A percentile compares a stretch with the other conserved stretches of the same genome.
Conservation (phyloP, 2,888 invertebrate species). For the Melikaiella ostensackeni region DNA sequence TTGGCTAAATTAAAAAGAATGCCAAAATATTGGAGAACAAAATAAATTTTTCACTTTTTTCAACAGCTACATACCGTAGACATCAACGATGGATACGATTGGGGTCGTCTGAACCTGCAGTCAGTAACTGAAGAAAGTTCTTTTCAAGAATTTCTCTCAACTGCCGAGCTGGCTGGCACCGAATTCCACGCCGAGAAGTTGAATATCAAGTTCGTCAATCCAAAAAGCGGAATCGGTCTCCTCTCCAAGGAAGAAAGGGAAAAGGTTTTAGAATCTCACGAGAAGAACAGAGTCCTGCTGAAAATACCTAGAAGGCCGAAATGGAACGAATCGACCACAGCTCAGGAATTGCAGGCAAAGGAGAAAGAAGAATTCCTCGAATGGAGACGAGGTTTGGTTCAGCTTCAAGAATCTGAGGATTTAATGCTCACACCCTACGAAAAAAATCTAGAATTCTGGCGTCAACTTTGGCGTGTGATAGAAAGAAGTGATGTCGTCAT, state of each 20-base stretch:
- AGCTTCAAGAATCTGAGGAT: slow-evolving; percentile 87
- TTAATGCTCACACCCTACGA: slow-evolving; percentile 97
- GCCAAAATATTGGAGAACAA: slow-evolving; percentile 40
- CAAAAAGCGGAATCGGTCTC: slow-evolving; percentile 81
- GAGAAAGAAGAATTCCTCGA: slow-evolving; percentile 92
- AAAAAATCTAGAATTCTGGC: slow-evolving; percentile 98
- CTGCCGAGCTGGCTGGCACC: slow-evolving; percentile 95
- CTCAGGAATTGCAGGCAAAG: slow-evolving; percentile 87
- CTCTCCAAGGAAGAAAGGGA: slow-evolving; percentile 81
- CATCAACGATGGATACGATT: slow-evolving; percentile 93
- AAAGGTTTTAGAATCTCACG: slow-evolving; percentile 79
- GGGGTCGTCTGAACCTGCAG: slow-evolving; percentile 92
- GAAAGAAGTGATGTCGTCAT: slow-evolving; percentile 96
- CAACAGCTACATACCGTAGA: slow-evolving; percentile 89
- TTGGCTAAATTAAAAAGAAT: not conserved
- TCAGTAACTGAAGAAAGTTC: slow-evolving; percentile 98
- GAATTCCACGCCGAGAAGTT: slow-evolving; percentile 96
- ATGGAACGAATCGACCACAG: slow-evolving; percentile 87
- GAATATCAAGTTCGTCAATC: slow-evolving; percentile 87
- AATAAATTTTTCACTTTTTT: slow-evolving; percentile 55
- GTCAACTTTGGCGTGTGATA: slow-evolving; percentile 99
- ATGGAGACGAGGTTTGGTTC: slow-evolving; percentile 92
- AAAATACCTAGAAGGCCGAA: slow-evolving; percentile 92
- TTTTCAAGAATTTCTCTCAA: slow-evolving; percentile 96
- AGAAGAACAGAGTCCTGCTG: slow-evolving; percentile 81